Evolutionary conservation across 2,888 invertebrate species (phyloP).

Genomic region (Darwinula stevensoni): DNA sequence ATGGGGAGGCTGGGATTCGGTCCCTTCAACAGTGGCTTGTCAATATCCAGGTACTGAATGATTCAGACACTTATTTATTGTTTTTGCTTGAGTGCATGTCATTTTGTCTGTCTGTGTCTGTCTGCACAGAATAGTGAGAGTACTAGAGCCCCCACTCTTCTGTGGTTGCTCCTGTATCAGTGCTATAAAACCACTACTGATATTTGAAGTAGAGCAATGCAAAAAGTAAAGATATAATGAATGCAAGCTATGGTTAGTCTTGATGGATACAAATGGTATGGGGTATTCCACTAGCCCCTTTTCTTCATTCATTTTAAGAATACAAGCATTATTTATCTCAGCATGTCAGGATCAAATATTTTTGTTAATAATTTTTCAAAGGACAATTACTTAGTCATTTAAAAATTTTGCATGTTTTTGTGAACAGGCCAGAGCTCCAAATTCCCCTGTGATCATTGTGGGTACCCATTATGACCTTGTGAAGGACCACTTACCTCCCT

Average conservation of each 20-base stretch:
- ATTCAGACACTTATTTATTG: not conserved
- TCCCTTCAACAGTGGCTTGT: conserved; percentile 83
- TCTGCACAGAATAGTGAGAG: not conserved
- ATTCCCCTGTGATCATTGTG: conserved; percentile 80
- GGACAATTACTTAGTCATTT: no score
- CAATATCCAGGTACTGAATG: conserved; percentile 43
- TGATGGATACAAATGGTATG: no score
- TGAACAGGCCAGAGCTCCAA: conserved; percentile 55
- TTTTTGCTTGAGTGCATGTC: not conserved
- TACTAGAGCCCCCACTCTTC: not conserved
- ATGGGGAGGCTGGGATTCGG: conserved; percentile 63
- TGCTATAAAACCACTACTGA: no score
- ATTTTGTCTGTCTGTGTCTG: conserved; percentile 10
- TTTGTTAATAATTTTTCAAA: no score
- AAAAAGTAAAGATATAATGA: no score
- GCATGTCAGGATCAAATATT: no score
- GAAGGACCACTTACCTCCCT: conserved; percentile 25
- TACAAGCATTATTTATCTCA: no score
- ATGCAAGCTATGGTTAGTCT: no score
- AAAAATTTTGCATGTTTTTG: conserved; percentile 6
- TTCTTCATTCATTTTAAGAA: no score
- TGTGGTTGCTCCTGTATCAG: no score
- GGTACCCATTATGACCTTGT: conserved; percentile 85
- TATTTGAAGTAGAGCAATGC: no score
- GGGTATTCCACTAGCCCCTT: no score